Percentiles rank a stretch among this genome's conserved stretches.
These are phyloP conservation scores for Agrotis clavis DNA, from an alignment of 2,888 invertebrate genomes.

Conservation along the genomic window DNA sequence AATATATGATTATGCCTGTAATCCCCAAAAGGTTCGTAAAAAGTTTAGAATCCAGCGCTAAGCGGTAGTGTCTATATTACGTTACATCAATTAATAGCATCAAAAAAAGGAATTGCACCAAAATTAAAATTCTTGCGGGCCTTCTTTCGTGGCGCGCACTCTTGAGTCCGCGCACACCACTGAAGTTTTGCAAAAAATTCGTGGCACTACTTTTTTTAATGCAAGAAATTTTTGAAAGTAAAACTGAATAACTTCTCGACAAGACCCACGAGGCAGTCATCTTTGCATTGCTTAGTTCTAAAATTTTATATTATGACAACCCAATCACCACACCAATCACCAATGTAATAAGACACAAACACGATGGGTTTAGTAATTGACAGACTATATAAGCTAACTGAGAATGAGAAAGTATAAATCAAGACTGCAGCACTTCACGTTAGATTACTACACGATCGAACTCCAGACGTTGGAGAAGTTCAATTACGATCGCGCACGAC, in stretches of 20 bases:
- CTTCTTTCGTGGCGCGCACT: no score
- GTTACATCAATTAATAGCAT: no score
- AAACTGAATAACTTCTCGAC: not conserved
- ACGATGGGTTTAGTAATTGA: not conserved
- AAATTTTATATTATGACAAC: not conserved
- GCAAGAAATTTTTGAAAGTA: no score
- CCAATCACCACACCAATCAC: not conserved
- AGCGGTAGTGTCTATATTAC: no score
- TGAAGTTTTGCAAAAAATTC: no score
- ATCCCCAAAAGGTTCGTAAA: not conserved
- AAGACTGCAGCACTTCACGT: not conserved
- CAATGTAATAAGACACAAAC: not conserved
- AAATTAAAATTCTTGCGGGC: no score
- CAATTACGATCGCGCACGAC: not conserved
- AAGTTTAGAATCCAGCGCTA: not conserved
- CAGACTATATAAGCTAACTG: no score
- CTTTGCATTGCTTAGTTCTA: not conserved
- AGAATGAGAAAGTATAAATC: not conserved
- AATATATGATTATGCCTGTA: not conserved
- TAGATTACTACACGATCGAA: conserved; percentile 3
- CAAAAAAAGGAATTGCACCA: no score
- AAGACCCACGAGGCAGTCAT: not conserved
- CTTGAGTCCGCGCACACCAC: no score
- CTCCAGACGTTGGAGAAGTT: not conserved
- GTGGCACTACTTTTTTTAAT: no score